Conservation (phyloP, 2,113 vertebrate genomes). For the Plectropomus leopardus region DNA sequence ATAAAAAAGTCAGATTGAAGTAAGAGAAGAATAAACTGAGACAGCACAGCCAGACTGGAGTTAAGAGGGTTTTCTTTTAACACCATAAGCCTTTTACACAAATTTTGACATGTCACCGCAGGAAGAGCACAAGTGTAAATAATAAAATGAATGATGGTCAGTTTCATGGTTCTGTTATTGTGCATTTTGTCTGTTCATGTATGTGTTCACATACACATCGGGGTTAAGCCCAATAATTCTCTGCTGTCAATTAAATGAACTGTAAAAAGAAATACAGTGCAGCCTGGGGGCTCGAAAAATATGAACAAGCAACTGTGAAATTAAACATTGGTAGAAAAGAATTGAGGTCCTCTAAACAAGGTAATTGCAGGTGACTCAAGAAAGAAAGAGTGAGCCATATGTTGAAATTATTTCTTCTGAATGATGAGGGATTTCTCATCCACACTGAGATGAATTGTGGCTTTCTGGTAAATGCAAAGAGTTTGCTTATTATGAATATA, state of each 20-base stretch:
- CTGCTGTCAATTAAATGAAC: slow-evolving; percentile 8
- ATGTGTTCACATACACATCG: not conserved
- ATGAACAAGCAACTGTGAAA: slow-evolving; percentile 52
- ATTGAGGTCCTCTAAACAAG: slow-evolving; percentile 12
- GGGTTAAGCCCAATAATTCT: slow-evolving; percentile 11
- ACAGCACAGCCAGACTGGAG: not conserved
- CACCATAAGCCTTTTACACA: slow-evolving; percentile 14
- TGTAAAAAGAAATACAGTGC: not conserved
- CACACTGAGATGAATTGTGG: slow-evolving; percentile 11
- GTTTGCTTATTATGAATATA: not conserved
- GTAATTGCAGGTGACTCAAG: slow-evolving; percentile 39
- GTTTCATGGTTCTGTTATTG: not conserved
- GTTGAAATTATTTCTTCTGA: slow-evolving; percentile 22
- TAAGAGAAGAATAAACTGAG: not conserved
- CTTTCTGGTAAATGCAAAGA: not conserved
- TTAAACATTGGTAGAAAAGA: slow-evolving; percentile 38
- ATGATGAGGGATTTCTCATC: slow-evolving; percentile 9
- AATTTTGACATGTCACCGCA: slow-evolving; percentile 9
- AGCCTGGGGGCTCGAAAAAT: slow-evolving; percentile 18
- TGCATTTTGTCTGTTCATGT: not conserved
- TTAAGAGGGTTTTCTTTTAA: slow-evolving; percentile 3
- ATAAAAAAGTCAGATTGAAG: not conserved
- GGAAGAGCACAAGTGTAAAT: not conserved
- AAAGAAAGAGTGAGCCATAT: slow-evolving; percentile 14
- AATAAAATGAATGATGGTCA: not conserved